A percentile compares a stretch with the other conserved stretches of the same genome.
These are phyloP conservation scores for Chrysolina haemoptera DNA, from an alignment of 2,888 invertebrate genomes.

Conservation along the genomic window DNA sequence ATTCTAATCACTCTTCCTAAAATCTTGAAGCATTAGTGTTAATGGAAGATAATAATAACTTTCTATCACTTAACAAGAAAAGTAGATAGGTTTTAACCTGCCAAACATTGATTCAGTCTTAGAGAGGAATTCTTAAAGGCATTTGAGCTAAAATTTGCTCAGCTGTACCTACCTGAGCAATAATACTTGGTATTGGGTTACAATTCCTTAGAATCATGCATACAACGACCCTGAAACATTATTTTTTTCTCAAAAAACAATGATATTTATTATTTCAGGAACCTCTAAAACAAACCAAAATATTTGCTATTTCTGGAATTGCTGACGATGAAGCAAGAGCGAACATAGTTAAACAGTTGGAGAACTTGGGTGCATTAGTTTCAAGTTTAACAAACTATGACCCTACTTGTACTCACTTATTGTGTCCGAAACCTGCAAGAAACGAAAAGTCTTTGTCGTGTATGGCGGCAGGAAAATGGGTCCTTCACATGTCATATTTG, in stretches of 20 bases:
- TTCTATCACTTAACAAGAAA: no score
- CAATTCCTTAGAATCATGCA: no score
- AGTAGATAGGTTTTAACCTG: no score
- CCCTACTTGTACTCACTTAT: constrained; percentile 80
- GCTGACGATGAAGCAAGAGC: constrained; percentile 52
- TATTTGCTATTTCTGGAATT: constrained; percentile 65
- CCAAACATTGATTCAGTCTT: no score
- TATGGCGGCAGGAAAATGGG: constrained; percentile 92
- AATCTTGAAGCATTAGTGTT: no score
- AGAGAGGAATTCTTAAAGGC: no score
- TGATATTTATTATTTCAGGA: constrained; percentile 8
- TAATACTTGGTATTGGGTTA: neutral
- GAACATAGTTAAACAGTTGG: constrained; percentile 54
- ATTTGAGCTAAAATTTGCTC: no score
- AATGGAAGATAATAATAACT: no score
- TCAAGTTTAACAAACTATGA: constrained; percentile 75
- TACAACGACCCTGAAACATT: neutral
- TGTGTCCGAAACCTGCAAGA: constrained; percentile 82
- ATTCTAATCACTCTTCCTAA: no score
- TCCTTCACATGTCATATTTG: constrained; percentile 86
- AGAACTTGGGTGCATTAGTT: constrained; percentile 75
- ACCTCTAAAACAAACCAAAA: constrained; percentile 41
- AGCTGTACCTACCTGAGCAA: no score
- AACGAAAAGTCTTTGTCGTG: constrained; percentile 92
- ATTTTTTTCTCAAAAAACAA: neutral